Evolutionary conservation across 2,113 vertebrate species (phyloP), one percentile per base, ranked within the genome.

Genomic region (Phrynosoma blainvillii): DNA sequence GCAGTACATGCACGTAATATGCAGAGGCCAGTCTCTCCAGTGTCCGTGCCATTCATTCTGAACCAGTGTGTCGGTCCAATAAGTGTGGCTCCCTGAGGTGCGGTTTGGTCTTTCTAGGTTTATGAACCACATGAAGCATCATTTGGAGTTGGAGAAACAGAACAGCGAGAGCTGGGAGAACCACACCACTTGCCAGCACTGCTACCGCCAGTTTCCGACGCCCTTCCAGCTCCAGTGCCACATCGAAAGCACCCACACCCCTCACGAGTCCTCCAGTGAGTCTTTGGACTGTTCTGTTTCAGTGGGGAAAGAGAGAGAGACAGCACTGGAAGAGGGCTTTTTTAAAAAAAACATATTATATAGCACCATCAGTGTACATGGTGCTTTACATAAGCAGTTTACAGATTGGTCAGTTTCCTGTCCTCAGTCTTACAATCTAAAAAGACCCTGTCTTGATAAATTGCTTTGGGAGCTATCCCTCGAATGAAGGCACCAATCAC

Each of bases 121-220:
- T 94, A 99, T 99, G 99, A 99, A 99, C 97, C 99, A 99, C 94
- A 99, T 99, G 99, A 99, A 99, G 84, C 99, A 99, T 94, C 99
- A 99, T 93, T 96, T 99, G 95, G 99, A 99, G 93, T 96, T 99
- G 83, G 99, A 99, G 92, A 99, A 99, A 93, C 99, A 99, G 95
- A 99, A 98, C 96, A 99, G 97, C 47, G 99, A 99, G 95, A 99
- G 98, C 20, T 99, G 98, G 98, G 99, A 99, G 93, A 99, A 97
- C 96, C 98, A 99, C 96, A 99, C 98, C 78, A 99, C 98, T 30
- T 99, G 99, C 93, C 99, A 99, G 93, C 99, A 99, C 94, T 99
- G 99, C 94, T 99, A 98, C 94, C 96, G 99, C 0, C 98, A 99
- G 95, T 99, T 99, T 92, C 97, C 98, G 90, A 99, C 99, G 5